Base-by-base conservation (phyloP, 2,797 vertebrate species). In the Sylvilagus floridanus region DNA sequence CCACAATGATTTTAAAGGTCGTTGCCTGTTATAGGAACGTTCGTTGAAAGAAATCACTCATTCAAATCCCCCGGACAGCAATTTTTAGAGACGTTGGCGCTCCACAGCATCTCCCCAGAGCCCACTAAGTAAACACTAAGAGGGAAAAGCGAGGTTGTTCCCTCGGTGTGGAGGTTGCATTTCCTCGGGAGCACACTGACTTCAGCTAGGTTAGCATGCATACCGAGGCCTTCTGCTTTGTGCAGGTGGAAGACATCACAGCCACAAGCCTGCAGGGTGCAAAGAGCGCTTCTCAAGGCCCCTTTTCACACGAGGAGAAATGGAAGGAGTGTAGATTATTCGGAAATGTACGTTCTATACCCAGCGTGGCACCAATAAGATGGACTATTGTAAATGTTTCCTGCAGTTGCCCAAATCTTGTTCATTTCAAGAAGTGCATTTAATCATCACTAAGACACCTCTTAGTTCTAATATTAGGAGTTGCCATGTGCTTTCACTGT, bases 1-100 rank as follows among this genome's bases (percentile, higher is more conserved):
- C 78, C 47, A 82, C 81, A 60, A 95, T 37, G 90, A 94, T 95
- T 95, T 94, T 92, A 88, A 93, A 94, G 92, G 87, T 95, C 92
- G 94, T 30, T 83, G 69, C 75, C 87, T 93, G 28, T 93, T 94
- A 85, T 54, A 84, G 88, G 88, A 91, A 88, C 86, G 82, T 84
- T 88, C 63, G 57, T 77, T 68, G 57, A 90, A 83, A 96, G 88
- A 93, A 79, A 88, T 94, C 60, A 69, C 42, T 73, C 95, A 69
- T 90, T 96, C 84, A 87, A 50, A 81, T 26, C 90, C 71, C 83
- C 86, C 83, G 75, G 63, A 90, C 69, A 94, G 78, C 57, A 84
- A 84, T 93, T 87, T 93, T 65, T 60, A 89, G 84, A 96, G 84
- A 90, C 32, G 17, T 30, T 95, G 90, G 90, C 57, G 88, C 66